These are phyloP conservation scores for Anguilla marmorata DNA, from an alignment of 2,797 vertebrate species.

Conservation along the genomic window DNA sequence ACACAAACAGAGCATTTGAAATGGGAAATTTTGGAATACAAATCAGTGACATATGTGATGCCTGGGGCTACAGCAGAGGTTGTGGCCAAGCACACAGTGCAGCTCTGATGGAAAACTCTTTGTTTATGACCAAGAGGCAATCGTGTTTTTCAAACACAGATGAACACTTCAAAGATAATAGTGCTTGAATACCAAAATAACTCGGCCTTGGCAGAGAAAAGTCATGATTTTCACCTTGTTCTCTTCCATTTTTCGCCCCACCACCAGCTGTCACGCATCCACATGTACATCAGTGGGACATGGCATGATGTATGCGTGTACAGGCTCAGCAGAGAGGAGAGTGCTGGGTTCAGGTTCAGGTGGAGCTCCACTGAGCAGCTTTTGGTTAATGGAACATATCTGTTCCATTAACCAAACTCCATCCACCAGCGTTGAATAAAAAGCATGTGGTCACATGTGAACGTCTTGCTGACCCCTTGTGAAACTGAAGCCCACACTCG, in stretches of 20 bases:
- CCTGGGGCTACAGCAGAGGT: conserved; percentile 35
- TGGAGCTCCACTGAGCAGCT: not conserved
- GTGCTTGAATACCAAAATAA: not conserved
- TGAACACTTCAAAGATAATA: conserved; percentile 59
- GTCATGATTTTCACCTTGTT: not conserved
- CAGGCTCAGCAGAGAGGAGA: not conserved
- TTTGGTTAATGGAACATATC: not conserved
- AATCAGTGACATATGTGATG: conserved; percentile 63
- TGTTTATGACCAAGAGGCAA: conserved; percentile 18
- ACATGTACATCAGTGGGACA: not conserved
- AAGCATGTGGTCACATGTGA: not conserved
- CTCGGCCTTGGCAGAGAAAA: not conserved
- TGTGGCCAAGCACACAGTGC: conserved; percentile 44
- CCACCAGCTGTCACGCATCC: not conserved
- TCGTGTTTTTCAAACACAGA: conserved; percentile 42
- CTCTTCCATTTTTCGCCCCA: not conserved
- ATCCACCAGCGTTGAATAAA: not conserved
- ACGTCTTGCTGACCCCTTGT: not conserved
- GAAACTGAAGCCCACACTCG: not conserved
- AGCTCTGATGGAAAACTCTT: conserved; percentile 17
- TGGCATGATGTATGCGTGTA: not conserved
- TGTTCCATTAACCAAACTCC: not conserved
- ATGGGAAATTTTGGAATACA: conserved; percentile 58
- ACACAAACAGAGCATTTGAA: conserved; percentile 38
- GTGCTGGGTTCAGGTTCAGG: not conserved